These are phyloP conservation scores for Agonopterix alstromeriana DNA, from an alignment of 2,888 invertebrate genomes.

Conservation along the genomic window DNA sequence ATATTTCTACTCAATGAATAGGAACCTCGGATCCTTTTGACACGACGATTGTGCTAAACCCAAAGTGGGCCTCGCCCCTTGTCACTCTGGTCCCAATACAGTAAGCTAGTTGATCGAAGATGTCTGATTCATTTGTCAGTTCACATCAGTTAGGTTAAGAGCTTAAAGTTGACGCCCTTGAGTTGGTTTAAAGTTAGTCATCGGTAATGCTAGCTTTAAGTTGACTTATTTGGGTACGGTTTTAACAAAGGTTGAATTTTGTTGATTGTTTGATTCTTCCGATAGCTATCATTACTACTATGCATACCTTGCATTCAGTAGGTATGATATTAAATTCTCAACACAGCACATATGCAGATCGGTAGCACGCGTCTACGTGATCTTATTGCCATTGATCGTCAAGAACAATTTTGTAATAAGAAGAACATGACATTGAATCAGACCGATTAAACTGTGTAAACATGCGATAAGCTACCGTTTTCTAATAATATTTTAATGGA, in stretches of 20 bases:
- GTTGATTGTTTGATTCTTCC: too few species aligned
- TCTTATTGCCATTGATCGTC: constrained; percentile 5
- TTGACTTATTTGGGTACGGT: too few species aligned
- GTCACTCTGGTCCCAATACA: constrained; percentile 14
- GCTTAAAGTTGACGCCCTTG: constrained; percentile 38
- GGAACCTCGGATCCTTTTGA: constrained; percentile 7
- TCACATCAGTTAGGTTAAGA: constrained; percentile 22
- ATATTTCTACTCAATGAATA: too few species aligned
- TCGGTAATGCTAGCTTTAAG: too few species aligned
- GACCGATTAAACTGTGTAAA: constrained; percentile 8
- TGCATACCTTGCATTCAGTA: too few species aligned
- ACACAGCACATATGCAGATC: not conserved
- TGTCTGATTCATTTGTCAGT: constrained; percentile 26
- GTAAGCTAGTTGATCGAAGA: constrained; percentile 21
- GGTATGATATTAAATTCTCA: too few species aligned
- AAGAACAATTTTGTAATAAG: constrained; percentile 11
- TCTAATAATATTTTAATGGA: constrained; percentile 7
- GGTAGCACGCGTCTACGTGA: constrained; percentile 11
- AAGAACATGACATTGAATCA: not conserved
- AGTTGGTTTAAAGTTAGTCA: constrained; percentile 10
- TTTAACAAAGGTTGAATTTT: too few species aligned
- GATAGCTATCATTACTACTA: too few species aligned
- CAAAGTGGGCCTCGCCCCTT: constrained; percentile 18
- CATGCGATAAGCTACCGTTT: constrained; percentile 12
- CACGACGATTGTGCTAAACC: constrained; percentile 17